Percentiles rank a stretch among this genome's conserved stretches.
Evolutionary conservation across 2,113 vertebrate species (phyloP).

Genomic region (Willisornis vidua): DNA sequence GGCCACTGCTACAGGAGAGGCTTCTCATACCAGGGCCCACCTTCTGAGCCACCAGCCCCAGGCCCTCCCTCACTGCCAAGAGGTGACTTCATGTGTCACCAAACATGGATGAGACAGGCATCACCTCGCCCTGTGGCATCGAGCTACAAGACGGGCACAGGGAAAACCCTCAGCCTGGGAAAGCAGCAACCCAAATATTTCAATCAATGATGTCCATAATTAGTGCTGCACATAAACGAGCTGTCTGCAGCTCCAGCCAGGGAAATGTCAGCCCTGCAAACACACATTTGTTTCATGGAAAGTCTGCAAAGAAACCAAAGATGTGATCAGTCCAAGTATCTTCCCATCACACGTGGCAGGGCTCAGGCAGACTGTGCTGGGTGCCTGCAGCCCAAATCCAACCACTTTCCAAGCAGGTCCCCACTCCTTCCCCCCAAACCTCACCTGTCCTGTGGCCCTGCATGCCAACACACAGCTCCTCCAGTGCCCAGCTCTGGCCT

Average conservation of each 20-base stretch:
- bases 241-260: conserved; percentile 13
- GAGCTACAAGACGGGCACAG: background rate
- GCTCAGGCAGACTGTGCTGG: background rate
- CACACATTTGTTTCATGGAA: background rate
- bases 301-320: background rate
- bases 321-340: background rate
- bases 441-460: background rate
- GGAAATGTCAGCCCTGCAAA: conserved; percentile 2
- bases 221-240: conserved; percentile 10
- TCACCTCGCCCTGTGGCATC: background rate
- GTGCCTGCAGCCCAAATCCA: background rate
- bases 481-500: background rate
- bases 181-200: background rate
- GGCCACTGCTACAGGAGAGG: rapidly evolving
- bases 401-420: background rate
- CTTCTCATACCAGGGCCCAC: background rate
- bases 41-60: rapidly evolving
- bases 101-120: background rate
- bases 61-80: background rate
- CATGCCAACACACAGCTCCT: background rate
- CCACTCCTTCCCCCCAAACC: background rate
- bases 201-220: background rate
- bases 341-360: background rate
- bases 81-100: background rate
- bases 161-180: background rate